Evolutionary conservation across 2,113 vertebrate species (phyloP), one percentile per base, ranked within the genome.

Genomic region (Oreochromis aureus): DNA sequence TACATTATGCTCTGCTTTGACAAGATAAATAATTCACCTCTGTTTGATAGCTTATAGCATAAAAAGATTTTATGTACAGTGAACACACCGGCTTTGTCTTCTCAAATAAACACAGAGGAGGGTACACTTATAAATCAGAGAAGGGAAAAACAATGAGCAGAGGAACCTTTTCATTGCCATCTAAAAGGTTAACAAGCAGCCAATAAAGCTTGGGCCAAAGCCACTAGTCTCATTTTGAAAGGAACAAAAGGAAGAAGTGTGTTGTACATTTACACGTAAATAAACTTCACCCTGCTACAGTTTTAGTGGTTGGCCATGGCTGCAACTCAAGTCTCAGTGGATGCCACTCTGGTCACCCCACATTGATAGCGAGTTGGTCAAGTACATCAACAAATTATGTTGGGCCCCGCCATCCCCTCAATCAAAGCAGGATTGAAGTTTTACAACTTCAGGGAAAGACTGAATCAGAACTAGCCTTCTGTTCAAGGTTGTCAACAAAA

Each of bases 171-270:
- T 94, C 92, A 94, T 89, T 86, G 78, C 82, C 79, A 83, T 86
- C 86, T 93, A 83, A 95, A 96, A 96, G 94, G 94, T 96, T 95
- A 95, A 96, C 94, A 95, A 95, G 92, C 83, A 92, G 66, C 83
- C 89, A 90, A 91, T 92, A 94, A 91, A 95, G 82, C 90, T 53
- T 24, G 84, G 81, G 86, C 84, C 87, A 87, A 86, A 94, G 84
- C 63, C 82, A 30, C 84, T 8, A 13, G 63, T 84, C 87, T 92
- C 85, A 91, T 92, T 87, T 87, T 59, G 59, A 85, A n/a, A 76
- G 10, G 48, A 86, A 73, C 76, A 71, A 76, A 91, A 79, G 36
- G 80, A 82, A 88, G 73, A 32, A 39, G 22, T 27, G 55, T 34
- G 63, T 46, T 44, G 46, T 16, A 51, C 53, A 5, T 30, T 51